Evolutionary conservation across 64 coral and sea anemone species (phyloP).

Genomic region (Porites australiensis): DNA sequence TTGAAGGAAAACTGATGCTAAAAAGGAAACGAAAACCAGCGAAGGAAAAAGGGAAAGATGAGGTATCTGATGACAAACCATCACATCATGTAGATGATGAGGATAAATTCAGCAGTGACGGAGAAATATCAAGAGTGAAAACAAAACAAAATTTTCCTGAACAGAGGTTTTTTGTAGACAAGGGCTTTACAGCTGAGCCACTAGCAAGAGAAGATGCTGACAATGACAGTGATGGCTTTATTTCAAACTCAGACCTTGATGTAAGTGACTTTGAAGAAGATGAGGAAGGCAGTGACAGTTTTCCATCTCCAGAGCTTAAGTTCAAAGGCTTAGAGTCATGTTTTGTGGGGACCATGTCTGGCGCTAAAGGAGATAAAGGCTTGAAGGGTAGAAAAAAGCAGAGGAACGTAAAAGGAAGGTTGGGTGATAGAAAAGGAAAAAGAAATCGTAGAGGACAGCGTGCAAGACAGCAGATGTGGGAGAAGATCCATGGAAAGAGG

Average conservation of each 20-base stretch:
- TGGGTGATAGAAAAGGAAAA: not conserved
- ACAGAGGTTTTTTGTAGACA: not conserved
- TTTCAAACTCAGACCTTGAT: slow-evolving; percentile 33
- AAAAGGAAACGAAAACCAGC: not conserved
- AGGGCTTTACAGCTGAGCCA: not conserved
- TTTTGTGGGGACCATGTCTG: slow-evolving; percentile 67
- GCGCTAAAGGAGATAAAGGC: not conserved
- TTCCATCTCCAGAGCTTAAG: not conserved
- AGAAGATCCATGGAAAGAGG: slow-evolving; percentile 73
- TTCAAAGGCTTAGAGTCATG: slow-evolving; percentile 59
- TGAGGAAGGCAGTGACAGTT: not conserved
- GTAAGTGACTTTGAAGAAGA: slow-evolving; percentile 17
- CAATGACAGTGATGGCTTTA: not conserved
- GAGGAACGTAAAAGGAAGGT: not conserved
- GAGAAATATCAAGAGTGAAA: not conserved
- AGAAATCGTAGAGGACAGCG: slow-evolving; percentile 85
- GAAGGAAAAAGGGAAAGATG: not conserved
- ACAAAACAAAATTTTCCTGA: not conserved
- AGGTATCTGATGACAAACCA: not conserved
- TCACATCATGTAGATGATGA: not conserved
- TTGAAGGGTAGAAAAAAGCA: slow-evolving; percentile 2
- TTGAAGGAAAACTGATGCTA: not conserved
- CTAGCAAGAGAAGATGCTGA: not conserved
- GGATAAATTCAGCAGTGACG: not conserved
- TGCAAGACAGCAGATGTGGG: slow-evolving; percentile 68